Conservation (phyloP, 1,140 invertebrate genomes). For the Orchestia grillus region DNA sequence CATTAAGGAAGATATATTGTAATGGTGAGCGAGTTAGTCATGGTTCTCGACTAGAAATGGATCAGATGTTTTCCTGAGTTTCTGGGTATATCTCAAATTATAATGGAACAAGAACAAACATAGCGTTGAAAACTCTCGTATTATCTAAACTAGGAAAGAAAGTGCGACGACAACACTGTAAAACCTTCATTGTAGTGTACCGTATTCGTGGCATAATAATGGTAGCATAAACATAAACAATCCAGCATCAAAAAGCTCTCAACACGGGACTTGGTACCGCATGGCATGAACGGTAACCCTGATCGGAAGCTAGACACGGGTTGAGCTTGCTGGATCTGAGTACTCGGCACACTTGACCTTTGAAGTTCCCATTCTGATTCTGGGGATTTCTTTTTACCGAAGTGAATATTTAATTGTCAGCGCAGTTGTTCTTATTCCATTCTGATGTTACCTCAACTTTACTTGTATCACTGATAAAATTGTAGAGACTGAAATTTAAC, state of each 20-base stretch:
- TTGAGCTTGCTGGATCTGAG: background rate
- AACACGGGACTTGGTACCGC: too few species aligned
- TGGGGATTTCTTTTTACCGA: background rate
- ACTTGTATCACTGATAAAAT: too few species aligned
- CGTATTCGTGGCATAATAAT: too few species aligned
- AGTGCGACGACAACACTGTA: too few species aligned
- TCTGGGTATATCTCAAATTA: background rate
- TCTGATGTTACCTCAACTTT: background rate
- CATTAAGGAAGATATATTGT: background rate
- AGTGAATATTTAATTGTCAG: background rate
- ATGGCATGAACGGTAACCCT: background rate
- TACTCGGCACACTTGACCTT: too few species aligned
- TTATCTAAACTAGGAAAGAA: too few species aligned
- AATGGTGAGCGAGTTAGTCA: background rate
- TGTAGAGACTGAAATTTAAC: background rate
- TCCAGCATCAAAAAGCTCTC: too few species aligned
- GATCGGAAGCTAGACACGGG: background rate
- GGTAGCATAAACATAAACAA: too few species aligned
- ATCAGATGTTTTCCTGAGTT: background rate
- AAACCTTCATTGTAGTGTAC: too few species aligned
- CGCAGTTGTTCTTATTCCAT: background rate
- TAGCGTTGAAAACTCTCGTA: too few species aligned
- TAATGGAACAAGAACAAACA: too few species aligned
- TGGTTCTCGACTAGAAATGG: background rate
- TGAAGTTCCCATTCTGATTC: background rate